Base-by-base conservation (phyloP, 2,113 vertebrate genomes). In the Cepphus grylle region DNA sequence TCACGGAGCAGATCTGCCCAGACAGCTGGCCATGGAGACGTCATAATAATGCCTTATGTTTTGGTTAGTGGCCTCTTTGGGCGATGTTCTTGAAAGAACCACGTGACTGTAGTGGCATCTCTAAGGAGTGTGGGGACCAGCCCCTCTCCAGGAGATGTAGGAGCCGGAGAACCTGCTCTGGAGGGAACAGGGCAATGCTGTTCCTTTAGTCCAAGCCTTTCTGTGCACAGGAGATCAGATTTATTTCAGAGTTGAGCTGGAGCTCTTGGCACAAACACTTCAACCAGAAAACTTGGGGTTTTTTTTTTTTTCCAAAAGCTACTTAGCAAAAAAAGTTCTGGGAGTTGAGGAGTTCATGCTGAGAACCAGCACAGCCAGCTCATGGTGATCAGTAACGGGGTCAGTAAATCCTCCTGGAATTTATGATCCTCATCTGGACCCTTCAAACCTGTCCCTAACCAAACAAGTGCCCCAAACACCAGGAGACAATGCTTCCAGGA, bases 301-400 rank as follows among this genome's bases (percentile, higher is more conserved):
- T 42, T 74, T 40, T 43, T 40, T 43, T 20, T 52, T 56, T 76
- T 25, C 22, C 26, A 71, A 62, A 45, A 86, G 40, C 7, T 61
- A 18, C 62, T 29, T 12, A 34, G 29, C 50, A 40, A 53, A 47
- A 36, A 34, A 55, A 30, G 59, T 65, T 79, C 45, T 52, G 56
- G 29, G 36, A 89, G 26, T 6, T 56, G 30, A 80, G 45, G 14
- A 26, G 34, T 15, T 91, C 12, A 0, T 14, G 40, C n/a, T 78
- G 18, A n/a, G 14, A 91, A 10, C 8, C 58, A 49, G 43, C 1
- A 1, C 36, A 62, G 36, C 20, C 55, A 56, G 1, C 21, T 42
- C 40, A 3, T 0, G 0, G 12, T 17, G 45, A 62, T 52, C 34
- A 32, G 9, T 16, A 50, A 13, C 34, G 36, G 34, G 47, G 38